phyloP scores from a whole-genome alignment of 2,888 invertebrate species.

The Sinodicranocentrus sp. region DNA sequence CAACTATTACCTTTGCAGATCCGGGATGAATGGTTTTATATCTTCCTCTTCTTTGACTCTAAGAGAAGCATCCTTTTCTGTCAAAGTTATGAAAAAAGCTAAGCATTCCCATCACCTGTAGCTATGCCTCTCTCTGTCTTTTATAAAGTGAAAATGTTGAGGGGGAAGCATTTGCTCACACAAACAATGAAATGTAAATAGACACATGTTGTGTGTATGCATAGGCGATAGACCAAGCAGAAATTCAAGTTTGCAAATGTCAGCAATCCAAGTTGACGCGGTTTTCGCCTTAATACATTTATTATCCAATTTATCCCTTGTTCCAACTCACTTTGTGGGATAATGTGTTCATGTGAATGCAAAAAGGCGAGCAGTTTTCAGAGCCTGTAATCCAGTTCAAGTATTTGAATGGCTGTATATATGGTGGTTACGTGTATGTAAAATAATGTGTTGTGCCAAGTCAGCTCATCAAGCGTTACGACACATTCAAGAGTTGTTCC shows the following conservation, averaged over 20 bases:
- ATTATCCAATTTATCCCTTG: conserved; percentile 63
- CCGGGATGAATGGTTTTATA: conserved; percentile 53
- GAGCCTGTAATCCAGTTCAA: conserved; percentile 60
- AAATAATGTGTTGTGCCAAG: conserved; percentile 17
- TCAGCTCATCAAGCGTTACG: conserved; percentile 65
- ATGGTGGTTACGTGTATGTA: no score
- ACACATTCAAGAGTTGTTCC: conserved; percentile 66
- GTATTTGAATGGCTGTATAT: no score
- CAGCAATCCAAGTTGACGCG: conserved; percentile 54
- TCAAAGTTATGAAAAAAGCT: conserved; percentile 34
- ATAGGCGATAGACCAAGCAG: conserved; percentile 30
- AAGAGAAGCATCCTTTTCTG: conserved; percentile 37
- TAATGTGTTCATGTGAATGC: conserved; percentile 5
- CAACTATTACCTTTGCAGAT: conserved; percentile 36
- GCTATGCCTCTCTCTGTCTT: not conserved
- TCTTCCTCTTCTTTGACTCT: conserved; percentile 13
- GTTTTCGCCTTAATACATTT: conserved; percentile 48
- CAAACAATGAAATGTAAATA: conserved; percentile 12
- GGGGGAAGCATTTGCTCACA: not conserved
- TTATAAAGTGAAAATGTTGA: not conserved
- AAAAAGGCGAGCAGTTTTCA: conserved; percentile 13
- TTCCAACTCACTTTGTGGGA: not conserved
- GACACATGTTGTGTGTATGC: no score
- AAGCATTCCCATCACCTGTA: conserved; percentile 39
- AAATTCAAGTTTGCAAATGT: conserved; percentile 68